Base-by-base conservation (phyloP, 2,888 invertebrate genomes). In the Schizaphis graminum region DNA sequence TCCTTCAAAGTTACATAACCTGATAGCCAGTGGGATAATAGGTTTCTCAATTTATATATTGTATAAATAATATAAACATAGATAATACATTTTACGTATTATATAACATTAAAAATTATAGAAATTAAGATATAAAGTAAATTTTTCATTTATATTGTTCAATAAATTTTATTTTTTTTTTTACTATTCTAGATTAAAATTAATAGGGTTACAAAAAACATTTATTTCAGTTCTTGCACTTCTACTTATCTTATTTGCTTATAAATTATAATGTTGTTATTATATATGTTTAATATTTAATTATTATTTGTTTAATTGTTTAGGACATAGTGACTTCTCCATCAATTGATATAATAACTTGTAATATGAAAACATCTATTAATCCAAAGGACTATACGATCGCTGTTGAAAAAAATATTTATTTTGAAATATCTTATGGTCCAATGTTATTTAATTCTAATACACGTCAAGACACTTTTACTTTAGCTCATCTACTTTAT, bases 361-460 rank as follows among this genome's bases (percentile, higher is more conserved):
- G 92, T 49, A 92, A 53, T 67, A 26, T 47, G 11, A 49, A 67
- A 49, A 67, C 41, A 61, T 41, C n/a, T 10, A 92, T 92, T 26
- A 24, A 16, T 89, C 49, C 89, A 41, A 93, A 93, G n/a, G 77
- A 89, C 3, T 93, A 93, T 21, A 41, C 13, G 56, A 35, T 84
- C 5, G 93, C 89, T 44, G 84, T 93, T 24, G 56, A 56, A 1
- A 93, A 89, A 56, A 77, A 56, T 2, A 93, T 89, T 21, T 61
- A 93, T 93, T 93, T 93, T 89, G 93, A 93, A 93, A 28, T 93
- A 67, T 89, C 47, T 1, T 93, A 93, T 56, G 84, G 47, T 56
- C 89, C 53, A 41, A 93, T 93, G 93, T 44, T 93, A 26, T 67
- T 28, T 5, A 56, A n/a, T 93, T 41, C 28, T 41, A 28, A 3